phyloP scores from a whole-genome alignment of 2,888 invertebrate genomes.

The Aporophyla lueneburgensis region DNA sequence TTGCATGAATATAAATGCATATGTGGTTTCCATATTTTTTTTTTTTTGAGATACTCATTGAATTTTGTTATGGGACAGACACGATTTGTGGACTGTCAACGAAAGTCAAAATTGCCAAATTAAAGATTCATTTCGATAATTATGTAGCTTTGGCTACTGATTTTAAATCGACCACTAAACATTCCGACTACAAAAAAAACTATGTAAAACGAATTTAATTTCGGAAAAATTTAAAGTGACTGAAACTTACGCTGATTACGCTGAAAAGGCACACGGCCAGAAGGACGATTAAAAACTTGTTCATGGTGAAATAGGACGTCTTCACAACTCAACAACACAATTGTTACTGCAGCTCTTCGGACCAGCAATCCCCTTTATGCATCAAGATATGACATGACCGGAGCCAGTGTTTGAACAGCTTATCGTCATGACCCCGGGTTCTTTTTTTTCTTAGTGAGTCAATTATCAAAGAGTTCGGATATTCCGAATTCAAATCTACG shows the following conservation, averaged over 20 bases:
- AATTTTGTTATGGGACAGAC: no score
- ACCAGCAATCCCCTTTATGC: constrained; percentile 65
- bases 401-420: constrained; percentile 39
- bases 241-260: constrained; percentile 80
- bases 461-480: background rate
- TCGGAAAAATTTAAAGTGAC: background rate
- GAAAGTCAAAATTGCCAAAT: no score
- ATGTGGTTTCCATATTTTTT: no score
- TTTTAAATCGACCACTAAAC: no score
- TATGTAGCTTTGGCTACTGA: no score
- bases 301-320: constrained; percentile 77
- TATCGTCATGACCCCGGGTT: constrained; percentile 41
- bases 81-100: no score
- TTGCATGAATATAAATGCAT: no score
- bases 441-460: constrained; percentile 1
- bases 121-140: no score
- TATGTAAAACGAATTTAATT: background rate
- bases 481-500: background rate
- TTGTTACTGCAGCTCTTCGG: constrained; percentile 68
- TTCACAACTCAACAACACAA: constrained; percentile 63
- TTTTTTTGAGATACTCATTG: no score
- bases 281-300: constrained; percentile 80
- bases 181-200: no score
- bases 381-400: constrained; percentile 7
- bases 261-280: constrained; percentile 82